These are phyloP conservation scores for Dromius quadrimaculatus DNA, from an alignment of 2,888 invertebrate species.

Conservation along the genomic window DNA sequence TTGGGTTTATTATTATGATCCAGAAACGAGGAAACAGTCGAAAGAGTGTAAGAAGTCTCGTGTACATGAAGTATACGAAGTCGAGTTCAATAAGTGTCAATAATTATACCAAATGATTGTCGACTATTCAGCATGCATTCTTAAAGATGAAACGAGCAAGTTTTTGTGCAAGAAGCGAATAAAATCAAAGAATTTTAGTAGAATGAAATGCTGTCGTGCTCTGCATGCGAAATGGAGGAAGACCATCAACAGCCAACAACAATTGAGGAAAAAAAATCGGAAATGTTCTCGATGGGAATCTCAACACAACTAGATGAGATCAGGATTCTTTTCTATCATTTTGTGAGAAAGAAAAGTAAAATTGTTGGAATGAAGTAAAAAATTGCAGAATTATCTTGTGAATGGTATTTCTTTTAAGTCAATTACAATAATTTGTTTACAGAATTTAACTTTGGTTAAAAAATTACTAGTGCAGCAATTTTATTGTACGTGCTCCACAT, in stretches of 20 bases:
- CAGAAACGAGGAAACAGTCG: too few species aligned
- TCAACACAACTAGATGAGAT: neutral
- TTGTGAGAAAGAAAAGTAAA: neutral
- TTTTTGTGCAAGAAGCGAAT: conserved; percentile 27
- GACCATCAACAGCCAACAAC: conserved; percentile 21
- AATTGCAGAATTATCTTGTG: neutral
- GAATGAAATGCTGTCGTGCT: conserved; percentile 20
- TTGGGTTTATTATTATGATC: too few species aligned
- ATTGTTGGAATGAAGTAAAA: neutral
- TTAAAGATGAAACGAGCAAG: too few species aligned
- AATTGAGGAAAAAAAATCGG: conserved; percentile 29
- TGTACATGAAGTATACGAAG: too few species aligned
- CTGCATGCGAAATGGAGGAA: neutral
- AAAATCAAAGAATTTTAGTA: conserved; percentile 39
- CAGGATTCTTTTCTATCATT: neutral
- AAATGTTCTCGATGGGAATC: conserved; percentile 29
- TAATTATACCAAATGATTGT: too few species aligned
- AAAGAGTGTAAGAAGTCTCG: too few species aligned
- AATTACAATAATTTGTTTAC: neutral
- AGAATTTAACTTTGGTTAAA: neutral
- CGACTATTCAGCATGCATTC: too few species aligned
- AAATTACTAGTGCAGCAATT: too few species aligned
- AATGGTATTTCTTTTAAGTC: neutral
- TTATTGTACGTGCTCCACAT: too few species aligned
- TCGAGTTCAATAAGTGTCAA: too few species aligned